phyloP scores from a whole-genome alignment of 2,113 vertebrate species.

The Crotalus viridis region DNA sequence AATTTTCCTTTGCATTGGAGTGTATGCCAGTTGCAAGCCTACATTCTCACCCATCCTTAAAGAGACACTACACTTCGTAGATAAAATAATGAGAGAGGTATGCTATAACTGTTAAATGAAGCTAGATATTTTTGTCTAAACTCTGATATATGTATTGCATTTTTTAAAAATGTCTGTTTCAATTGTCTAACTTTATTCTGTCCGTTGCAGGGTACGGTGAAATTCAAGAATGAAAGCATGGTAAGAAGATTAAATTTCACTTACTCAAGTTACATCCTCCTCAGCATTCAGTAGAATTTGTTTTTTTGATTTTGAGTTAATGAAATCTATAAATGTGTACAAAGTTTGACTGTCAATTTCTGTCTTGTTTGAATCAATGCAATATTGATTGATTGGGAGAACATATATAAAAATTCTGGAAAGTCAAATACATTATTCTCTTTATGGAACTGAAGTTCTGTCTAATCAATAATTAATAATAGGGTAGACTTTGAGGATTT shows the following conservation, averaged over 20 bases:
- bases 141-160: not conserved
- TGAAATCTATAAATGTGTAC: not conserved
- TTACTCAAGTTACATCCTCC: not conserved
- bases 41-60: rapidly evolving
- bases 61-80: rapidly evolving
- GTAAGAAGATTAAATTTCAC: not conserved
- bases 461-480: not conserved
- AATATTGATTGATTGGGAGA: not conserved
- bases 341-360: not conserved
- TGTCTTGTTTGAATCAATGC: not conserved
- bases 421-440: not conserved
- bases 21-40: not conserved
- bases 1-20: constrained; percentile 15
- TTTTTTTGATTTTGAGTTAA: not conserved
- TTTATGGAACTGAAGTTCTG: not conserved
- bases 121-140: not conserved
- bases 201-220: not conserved
- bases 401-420: not conserved
- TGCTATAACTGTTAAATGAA: not conserved
- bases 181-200: not conserved
- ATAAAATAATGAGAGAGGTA: not conserved
- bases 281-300: not conserved
- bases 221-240: not conserved
- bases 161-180: not conserved
- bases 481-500: not conserved